phyloP scores from a whole-genome alignment of 2,888 invertebrate species.

The Tiphia femorata region DNA sequence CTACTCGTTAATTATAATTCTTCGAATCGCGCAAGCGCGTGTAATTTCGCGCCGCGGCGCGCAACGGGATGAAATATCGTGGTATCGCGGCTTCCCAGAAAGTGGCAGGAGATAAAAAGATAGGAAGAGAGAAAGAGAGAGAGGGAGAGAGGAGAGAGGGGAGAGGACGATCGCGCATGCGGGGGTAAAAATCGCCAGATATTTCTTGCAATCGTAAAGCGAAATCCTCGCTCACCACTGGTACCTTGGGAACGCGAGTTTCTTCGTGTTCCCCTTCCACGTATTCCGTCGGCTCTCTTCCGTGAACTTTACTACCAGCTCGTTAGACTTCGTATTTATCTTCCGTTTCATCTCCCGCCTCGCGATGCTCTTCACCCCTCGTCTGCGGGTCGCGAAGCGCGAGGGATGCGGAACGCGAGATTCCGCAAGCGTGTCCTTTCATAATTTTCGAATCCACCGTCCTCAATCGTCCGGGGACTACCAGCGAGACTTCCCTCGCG shows the following conservation, averaged over 20 bases:
- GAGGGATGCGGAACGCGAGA: no score
- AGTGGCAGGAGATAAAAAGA: background rate
- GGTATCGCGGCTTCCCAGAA: background rate
- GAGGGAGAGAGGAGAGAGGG: constrained; percentile 2
- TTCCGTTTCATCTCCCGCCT: constrained; percentile 25
- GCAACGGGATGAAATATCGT: no score
- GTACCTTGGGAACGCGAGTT: constrained; percentile 34
- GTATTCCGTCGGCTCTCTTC: constrained; percentile 52
- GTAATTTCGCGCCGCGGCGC: no score
- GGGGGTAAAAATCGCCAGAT: constrained; percentile 37
- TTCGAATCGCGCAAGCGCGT: no score
- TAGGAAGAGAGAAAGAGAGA: constrained; percentile 13
- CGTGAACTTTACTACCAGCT: constrained; percentile 45
- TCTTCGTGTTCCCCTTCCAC: constrained; percentile 33
- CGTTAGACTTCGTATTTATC: constrained; percentile 30
- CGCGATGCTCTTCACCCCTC: no score
- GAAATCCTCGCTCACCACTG: constrained; percentile 56
- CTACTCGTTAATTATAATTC: background rate
- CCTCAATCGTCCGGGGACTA: no score
- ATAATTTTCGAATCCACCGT: no score
- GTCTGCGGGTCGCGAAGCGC: no score
- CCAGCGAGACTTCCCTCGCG: no score
- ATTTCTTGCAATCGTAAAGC: constrained; percentile 56
- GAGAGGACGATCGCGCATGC: no score
- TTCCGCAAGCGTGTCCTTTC: no score